Percentiles rank a stretch among this genome's conserved stretches.
phyloP scores from a whole-genome alignment of 1,140 invertebrate genomes.

The Drosophila funebris region DNA sequence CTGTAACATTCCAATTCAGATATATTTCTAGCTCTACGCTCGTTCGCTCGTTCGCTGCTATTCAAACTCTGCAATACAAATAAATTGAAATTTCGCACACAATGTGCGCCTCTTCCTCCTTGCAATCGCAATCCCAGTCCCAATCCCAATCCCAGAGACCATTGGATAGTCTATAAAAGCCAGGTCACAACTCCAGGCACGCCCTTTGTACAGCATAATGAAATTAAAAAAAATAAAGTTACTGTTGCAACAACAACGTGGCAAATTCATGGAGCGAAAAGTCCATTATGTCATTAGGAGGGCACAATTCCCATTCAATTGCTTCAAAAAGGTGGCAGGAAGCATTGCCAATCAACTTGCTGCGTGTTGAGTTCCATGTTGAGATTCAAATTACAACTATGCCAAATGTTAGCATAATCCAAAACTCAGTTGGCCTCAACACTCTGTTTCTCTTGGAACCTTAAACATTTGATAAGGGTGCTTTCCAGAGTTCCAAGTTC shows the following conservation, averaged over 20 bases:
- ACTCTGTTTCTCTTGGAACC: constrained; percentile 1
- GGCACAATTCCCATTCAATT: constrained; percentile 62
- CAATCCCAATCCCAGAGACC: too few relatives aligned
- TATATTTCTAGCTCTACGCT: not conserved
- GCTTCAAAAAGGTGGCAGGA: constrained; percentile 25
- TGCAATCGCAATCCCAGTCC: not conserved
- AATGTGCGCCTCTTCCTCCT: constrained; percentile 20
- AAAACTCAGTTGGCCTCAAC: constrained; percentile 41
- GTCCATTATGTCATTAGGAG: constrained; percentile 79
- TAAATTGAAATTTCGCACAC: constrained; percentile 67
- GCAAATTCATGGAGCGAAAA: constrained; percentile 41
- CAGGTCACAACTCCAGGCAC: constrained; percentile 34
- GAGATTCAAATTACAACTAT: constrained; percentile 72
- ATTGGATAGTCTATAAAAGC: constrained; percentile 8
- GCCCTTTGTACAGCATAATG: constrained; percentile 78
- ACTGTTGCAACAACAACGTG: constrained; percentile 62
- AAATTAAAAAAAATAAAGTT: constrained; percentile 83
- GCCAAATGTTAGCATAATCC: constrained; percentile 57
- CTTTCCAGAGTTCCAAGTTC: not conserved
- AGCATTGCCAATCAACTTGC: constrained; percentile 41
- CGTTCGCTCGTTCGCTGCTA: constrained; percentile 4
- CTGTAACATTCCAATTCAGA: constrained; percentile 5
- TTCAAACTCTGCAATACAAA: constrained; percentile 64
- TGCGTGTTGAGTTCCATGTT: constrained; percentile 36
- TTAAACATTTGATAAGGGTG: constrained; percentile 23